A percentile compares a stretch with the other conserved stretches of the same genome.
phyloP scores from a whole-genome alignment of 2,888 invertebrate species.

The Monoplex corrugatus region DNA sequence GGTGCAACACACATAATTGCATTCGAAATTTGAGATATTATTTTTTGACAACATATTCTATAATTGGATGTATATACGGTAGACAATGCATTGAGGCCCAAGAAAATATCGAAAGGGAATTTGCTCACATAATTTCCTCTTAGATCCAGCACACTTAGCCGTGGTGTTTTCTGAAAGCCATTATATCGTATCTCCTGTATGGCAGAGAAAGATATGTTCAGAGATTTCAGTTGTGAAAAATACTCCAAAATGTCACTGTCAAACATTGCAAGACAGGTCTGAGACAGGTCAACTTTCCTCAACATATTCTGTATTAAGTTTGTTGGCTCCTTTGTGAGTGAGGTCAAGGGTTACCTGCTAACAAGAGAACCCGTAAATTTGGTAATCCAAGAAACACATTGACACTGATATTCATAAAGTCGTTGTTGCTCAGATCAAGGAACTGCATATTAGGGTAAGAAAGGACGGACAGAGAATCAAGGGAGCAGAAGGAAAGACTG shows the following conservation, averaged over 20 bases:
- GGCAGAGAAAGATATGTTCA: background rate
- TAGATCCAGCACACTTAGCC: background rate
- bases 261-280: background rate
- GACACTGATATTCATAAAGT: background rate
- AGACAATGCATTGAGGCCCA: background rate
- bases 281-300: slow-evolving; percentile 1
- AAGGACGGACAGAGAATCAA: background rate
- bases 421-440: slow-evolving; percentile 3
- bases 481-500: background rate
- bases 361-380: background rate
- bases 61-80: background rate
- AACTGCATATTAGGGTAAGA: background rate
- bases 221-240: background rate
- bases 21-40: background rate
- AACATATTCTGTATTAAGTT: background rate
- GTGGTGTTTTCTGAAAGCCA: background rate
- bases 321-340: background rate
- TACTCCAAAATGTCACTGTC: background rate
- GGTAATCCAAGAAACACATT: background rate
- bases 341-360: slow-evolving; percentile 2
- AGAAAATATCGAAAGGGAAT: background rate
- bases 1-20: background rate
- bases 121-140: background rate
- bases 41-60: background rate
- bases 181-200: background rate